phyloP scores from a whole-genome alignment of 1,140 invertebrate genomes.

The Macrobrachium nipponense region DNA sequence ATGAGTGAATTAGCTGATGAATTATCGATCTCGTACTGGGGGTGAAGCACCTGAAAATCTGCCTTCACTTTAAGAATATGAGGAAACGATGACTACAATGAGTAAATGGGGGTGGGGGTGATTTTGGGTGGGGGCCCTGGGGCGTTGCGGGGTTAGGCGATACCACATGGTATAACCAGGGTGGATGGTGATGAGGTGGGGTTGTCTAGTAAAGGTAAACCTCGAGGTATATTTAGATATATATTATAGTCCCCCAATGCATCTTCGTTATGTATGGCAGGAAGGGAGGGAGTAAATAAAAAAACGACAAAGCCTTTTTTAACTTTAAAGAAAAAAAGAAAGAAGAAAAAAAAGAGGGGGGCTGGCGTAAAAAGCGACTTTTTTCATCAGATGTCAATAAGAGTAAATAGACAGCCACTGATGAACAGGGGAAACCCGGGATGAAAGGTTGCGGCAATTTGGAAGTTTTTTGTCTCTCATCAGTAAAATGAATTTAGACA shows the following conservation, averaged over 20 bases:
- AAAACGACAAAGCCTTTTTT: not conserved
- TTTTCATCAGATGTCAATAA: no score
- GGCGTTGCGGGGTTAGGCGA: not conserved
- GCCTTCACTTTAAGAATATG: not conserved
- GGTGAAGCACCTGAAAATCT: not conserved
- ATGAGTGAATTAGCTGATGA: constrained; percentile 42
- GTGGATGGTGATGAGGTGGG: not conserved
- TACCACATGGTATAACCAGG: no score
- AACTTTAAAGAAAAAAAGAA: no score
- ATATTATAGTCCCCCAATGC: no score
- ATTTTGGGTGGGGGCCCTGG: not conserved
- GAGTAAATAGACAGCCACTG: no score
- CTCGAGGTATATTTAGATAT: no score
- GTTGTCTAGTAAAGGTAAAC: not conserved
- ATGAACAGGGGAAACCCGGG: not conserved
- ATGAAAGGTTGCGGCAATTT: not conserved
- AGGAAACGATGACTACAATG: not conserved
- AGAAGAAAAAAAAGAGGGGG: no score
- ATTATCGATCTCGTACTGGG: constrained; percentile 20
- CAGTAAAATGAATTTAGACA: no score
- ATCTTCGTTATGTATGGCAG: not conserved
- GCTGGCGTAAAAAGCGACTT: no score
- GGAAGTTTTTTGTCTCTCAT: no score
- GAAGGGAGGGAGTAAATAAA: not conserved
- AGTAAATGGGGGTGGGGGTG: not conserved